Evolutionary conservation across 2,113 vertebrate genomes (phyloP).

Genomic region (Ceuthmochares aereus): DNA sequence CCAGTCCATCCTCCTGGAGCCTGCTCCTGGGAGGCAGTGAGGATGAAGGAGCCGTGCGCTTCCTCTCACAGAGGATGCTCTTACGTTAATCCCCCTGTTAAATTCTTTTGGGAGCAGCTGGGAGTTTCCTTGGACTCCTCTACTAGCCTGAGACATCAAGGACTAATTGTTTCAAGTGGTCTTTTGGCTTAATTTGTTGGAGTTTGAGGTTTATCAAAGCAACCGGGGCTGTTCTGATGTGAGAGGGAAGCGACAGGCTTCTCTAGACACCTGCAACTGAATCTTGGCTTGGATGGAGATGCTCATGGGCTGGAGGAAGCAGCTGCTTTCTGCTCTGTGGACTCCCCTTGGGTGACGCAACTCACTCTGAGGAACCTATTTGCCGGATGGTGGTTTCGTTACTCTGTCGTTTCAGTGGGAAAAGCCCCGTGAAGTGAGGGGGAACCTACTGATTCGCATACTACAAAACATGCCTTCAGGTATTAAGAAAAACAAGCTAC

Average conservation of each 20-base stretch:
- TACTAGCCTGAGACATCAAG: not conserved
- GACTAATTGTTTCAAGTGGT: not conserved
- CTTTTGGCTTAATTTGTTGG: not conserved
- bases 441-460: not conserved
- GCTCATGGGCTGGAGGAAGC: not conserved
- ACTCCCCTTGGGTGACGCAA: not conserved
- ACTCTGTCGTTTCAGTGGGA: not conserved
- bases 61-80: not conserved
- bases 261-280: not conserved
- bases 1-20: not conserved
- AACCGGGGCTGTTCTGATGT: not conserved
- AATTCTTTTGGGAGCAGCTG: not conserved
- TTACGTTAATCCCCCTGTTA: not conserved
- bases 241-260: not conserved
- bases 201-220: not conserved
- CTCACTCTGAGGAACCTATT: not conserved
- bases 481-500: not conserved
- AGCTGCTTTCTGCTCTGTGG: not conserved
- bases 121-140: not conserved
- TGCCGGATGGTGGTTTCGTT: accelerated
- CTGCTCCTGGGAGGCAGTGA: not conserved
- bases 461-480: not conserved
- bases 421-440: not conserved
- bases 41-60: not conserved
- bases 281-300: not conserved